Conservation (phyloP, 2,113 vertebrate genomes). For the Lepidothrix coronata region DNA sequence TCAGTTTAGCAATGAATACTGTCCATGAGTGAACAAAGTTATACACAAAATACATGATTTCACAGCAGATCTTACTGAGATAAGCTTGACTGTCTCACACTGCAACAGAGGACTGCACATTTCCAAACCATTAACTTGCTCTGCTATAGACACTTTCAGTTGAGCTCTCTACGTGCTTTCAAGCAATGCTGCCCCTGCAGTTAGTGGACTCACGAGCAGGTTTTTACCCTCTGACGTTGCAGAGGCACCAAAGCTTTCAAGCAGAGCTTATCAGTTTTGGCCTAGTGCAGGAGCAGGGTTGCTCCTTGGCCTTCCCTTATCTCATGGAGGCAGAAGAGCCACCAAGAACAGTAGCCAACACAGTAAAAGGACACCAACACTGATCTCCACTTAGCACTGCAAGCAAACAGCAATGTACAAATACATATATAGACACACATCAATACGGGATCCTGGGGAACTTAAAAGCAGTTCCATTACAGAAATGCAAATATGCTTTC, state of each 20-base stretch:
- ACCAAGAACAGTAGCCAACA: neutral
- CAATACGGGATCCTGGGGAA: neutral
- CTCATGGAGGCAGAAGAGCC: neutral
- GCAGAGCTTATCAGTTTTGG: neutral
- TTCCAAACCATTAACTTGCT: neutral
- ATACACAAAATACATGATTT: neutral
- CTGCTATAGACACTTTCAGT: neutral
- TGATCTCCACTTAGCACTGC: neutral
- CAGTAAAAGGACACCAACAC: neutral
- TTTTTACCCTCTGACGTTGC: neutral
- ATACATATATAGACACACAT: neutral
- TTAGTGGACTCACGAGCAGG: neutral
- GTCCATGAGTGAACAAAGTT: neutral
- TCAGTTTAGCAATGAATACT: neutral
- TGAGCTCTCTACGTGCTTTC: fast-evolving
- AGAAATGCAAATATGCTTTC: neutral
- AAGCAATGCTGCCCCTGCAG: neutral
- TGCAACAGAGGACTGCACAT: neutral
- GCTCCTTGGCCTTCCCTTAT: neutral
- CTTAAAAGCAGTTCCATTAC: neutral
- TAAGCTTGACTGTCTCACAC: neutral
- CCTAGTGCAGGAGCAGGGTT: neutral
- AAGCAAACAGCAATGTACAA: neutral
- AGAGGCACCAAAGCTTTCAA: neutral
- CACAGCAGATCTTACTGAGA: neutral